Conservation (phyloP, 2,797 vertebrate species). For the Clarias platycephalus region DNA sequence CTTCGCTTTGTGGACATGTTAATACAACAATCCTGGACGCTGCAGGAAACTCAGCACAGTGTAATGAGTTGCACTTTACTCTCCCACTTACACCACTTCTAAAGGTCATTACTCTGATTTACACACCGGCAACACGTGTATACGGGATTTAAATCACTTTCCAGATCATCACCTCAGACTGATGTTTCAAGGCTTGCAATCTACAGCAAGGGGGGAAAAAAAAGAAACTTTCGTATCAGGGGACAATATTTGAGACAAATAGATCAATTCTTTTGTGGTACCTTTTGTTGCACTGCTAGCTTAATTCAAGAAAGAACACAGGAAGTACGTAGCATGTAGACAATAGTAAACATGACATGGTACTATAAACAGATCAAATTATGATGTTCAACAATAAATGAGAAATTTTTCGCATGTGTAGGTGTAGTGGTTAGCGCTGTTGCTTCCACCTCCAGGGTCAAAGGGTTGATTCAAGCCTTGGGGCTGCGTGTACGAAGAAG, state of each 20-base stretch:
- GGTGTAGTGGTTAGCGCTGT: too few species aligned
- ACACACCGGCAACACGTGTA: background rate
- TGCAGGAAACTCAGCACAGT: conserved; percentile 30
- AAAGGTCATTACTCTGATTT: conserved; percentile 23
- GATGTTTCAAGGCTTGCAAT: background rate
- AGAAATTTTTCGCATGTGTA: too few species aligned
- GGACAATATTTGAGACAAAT: background rate
- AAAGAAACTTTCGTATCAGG: background rate
- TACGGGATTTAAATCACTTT: background rate
- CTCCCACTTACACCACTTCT: conserved; percentile 22
- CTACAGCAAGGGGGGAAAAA: background rate
- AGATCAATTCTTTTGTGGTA: background rate
- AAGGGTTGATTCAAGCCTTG: too few species aligned
- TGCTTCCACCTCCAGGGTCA: too few species aligned
- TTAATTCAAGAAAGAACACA: background rate
- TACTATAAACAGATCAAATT: background rate
- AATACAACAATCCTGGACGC: conserved; percentile 14
- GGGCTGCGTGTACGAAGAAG: too few species aligned
- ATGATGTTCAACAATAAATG: background rate
- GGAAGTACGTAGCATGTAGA: too few species aligned
- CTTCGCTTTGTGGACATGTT: conserved; percentile 12
- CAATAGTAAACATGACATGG: background rate
- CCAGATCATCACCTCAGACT: conserved; percentile 4
- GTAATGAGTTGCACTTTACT: conserved; percentile 32
- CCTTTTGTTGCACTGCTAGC: background rate